Evolutionary conservation across 2,797 vertebrate species (phyloP), one percentile per base, ranked within the genome.

Genomic region (Neoniphon sammara): DNA sequence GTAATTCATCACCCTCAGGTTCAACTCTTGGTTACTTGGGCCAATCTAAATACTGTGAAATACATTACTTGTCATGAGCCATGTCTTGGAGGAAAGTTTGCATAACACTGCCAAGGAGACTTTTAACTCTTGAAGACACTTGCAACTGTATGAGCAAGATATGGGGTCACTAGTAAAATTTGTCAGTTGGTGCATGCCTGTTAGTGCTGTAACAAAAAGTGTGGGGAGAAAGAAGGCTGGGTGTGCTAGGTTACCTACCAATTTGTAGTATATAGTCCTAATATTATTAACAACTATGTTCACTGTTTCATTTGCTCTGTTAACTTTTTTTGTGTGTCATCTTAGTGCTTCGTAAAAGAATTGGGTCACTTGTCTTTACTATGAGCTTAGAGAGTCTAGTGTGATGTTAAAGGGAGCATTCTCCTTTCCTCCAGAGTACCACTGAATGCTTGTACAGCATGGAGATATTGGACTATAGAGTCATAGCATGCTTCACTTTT

Each of bases 41-140:
- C 81, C 81, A 84, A 85, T 49, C 18, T 70, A 82, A 86, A 89
- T 47, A 69, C 59, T 74, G 50, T 25, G 30, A 77, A 46, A 73
- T 60, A 27, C 58, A 66, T 79, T 15, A 27, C 18, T 27, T n/a
- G 39, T 49, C 61, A 62, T 71, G 31, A 67, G 83, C 44, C 27
- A 18, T 31, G 46, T 53, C 58, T 67, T 86, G 79, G 55, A 74
- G 30, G 53, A 63, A 36, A 69, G 39, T 30, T 70, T 85, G 39
- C 18, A 17, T 60, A 25, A 57, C 36, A 56, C 27, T 53, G 46
- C 47, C 31, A 62, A 5, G 21, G 25, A 76, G 7, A 39, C 55
- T 66, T 73, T 82, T 77, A 76, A 81, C 58, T 63, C 10, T 61
- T 78, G 78, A 46, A 74, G 39, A 54, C 14, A 6, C 4, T 1